Evolutionary conservation across 2,888 invertebrate genomes (phyloP).

Genomic region (Tricholauxania praeusta): DNA sequence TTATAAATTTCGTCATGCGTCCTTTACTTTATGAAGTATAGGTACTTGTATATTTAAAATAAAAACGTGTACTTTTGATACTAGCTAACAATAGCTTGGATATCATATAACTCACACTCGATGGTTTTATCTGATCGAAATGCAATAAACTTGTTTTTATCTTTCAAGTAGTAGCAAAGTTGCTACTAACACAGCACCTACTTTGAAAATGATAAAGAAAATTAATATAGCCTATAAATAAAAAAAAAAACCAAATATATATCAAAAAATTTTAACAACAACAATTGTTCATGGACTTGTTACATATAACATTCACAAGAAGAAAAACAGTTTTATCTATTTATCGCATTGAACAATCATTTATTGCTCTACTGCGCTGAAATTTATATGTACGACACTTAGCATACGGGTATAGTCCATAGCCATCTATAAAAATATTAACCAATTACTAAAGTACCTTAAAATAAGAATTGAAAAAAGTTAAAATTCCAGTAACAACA

Average conservation of each 20-base stretch:
- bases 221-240: slow-evolving; percentile 65
- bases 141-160: slow-evolving; percentile 65
- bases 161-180: slow-evolving; percentile 66
- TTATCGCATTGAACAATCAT: slow-evolving; percentile 62
- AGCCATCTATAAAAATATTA: slow-evolving; percentile 2
- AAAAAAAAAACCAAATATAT: slow-evolving; percentile 55
- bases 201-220: slow-evolving; percentile 61
- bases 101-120: slow-evolving; percentile 58
- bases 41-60: too few species aligned
- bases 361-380: slow-evolving; percentile 54
- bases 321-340: slow-evolving; percentile 60
- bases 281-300: slow-evolving; percentile 46
- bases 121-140: slow-evolving; percentile 64
- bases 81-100: slow-evolving; percentile 53
- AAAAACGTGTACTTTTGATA: neutral
- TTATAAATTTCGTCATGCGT: too few species aligned
- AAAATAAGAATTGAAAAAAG: neutral
- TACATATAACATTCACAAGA: slow-evolving; percentile 50
- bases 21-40: too few species aligned
- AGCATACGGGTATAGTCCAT: slow-evolving; percentile 24
- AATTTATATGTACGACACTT: neutral
- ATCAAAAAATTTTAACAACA: slow-evolving; percentile 46
- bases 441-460: slow-evolving; percentile 3
- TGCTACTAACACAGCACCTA: slow-evolving; percentile 55
- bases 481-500: slow-evolving; percentile 14